Conservation (phyloP, 1,140 invertebrate genomes). For the Drosophila hydei region DNA sequence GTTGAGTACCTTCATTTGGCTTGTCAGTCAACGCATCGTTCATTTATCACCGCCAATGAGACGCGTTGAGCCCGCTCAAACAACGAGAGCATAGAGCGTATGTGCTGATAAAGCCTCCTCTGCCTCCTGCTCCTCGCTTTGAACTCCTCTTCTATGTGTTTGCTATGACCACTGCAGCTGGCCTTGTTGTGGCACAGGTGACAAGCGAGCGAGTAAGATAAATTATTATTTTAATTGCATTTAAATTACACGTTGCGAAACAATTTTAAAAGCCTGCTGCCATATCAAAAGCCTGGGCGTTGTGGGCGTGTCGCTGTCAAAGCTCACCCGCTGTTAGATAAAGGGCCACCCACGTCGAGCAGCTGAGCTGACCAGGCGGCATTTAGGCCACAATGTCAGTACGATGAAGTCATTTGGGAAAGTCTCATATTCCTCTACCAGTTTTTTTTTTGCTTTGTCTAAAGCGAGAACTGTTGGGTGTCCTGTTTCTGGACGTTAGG, state of each 20-base stretch:
- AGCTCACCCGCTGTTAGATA: conserved; percentile 60
- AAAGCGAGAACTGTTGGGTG: background rate
- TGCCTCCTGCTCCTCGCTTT: background rate
- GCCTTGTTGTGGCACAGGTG: conserved; percentile 32
- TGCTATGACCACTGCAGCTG: conserved; percentile 17
- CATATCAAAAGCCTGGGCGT: conserved; percentile 2
- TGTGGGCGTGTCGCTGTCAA: conserved; percentile 13
- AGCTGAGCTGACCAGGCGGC: conserved; percentile 30
- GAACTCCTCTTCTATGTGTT: background rate
- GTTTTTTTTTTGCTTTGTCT: background rate
- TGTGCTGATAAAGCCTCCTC: conserved; percentile 41
- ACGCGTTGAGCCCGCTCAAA: conserved; percentile 28
- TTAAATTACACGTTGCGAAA: conserved; percentile 75
- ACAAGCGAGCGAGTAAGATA: conserved; percentile 70
- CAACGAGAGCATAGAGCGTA: conserved; percentile 49
- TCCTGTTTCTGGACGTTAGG: background rate
- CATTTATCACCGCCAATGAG: conserved; percentile 77
- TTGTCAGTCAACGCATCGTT: conserved; percentile 58
- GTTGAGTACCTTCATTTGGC: conserved; percentile 63
- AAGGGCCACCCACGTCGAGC: conserved; percentile 34
- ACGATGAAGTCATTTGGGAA: conserved; percentile 28
- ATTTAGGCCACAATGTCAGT: conserved; percentile 30
- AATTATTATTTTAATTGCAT: conserved; percentile 83
- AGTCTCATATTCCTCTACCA: conserved; percentile 13
- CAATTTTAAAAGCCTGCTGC: conserved; percentile 44